phyloP scores from a whole-genome alignment of 2,797 vertebrate species.

The Tarsius wallacei region DNA sequence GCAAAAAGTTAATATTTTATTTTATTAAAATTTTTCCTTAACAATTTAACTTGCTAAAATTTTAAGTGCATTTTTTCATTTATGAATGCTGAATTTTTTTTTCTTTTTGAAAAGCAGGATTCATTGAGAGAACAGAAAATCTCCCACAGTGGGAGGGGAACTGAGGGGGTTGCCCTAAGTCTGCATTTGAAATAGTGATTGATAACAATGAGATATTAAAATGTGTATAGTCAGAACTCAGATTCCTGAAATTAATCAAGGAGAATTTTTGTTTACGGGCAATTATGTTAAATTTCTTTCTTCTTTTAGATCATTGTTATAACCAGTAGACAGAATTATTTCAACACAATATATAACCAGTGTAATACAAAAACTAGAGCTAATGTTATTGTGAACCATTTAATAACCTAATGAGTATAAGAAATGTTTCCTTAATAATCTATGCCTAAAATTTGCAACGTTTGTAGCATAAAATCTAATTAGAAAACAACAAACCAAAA shows the following conservation, averaged over 20 bases:
- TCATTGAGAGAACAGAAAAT: no score
- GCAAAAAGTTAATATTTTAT: background rate
- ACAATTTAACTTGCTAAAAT: background rate
- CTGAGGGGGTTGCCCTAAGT: background rate
- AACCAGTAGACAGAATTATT: background rate
- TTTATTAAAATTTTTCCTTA: background rate
- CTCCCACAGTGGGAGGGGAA: no score
- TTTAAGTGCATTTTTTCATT: background rate
- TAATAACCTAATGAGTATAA: background rate
- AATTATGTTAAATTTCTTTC: background rate
- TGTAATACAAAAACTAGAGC: background rate
- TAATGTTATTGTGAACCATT: background rate
- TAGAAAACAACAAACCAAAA: background rate
- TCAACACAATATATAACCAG: background rate
- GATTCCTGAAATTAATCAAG: background rate
- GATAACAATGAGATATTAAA: background rate
- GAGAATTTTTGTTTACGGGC: background rate
- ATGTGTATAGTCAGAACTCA: background rate
- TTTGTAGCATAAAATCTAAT: slow-evolving; percentile 41
- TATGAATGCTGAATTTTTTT: background rate
- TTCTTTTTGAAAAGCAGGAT: no score
- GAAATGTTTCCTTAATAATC: background rate
- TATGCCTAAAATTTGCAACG: background rate
- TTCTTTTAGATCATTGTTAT: background rate
- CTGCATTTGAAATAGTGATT: background rate